Evolutionary conservation across 1,140 invertebrate genomes (phyloP).

Genomic region (Cecropterus lyciades): DNA sequence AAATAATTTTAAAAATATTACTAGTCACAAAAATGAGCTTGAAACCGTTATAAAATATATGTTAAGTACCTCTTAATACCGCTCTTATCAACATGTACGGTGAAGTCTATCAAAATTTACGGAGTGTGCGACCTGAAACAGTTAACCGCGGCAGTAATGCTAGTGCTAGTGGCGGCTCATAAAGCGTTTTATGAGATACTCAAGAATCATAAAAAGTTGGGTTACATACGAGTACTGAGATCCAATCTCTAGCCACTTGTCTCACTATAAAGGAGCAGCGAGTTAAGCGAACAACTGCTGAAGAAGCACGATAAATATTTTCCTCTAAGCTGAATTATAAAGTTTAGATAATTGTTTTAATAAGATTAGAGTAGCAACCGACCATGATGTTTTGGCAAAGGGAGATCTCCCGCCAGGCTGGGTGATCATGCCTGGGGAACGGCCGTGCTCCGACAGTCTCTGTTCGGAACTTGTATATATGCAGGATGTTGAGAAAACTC

Average conservation of each 20-base stretch:
- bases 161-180: slow-evolving; percentile 36
- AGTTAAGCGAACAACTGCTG: background rate
- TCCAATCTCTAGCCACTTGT: slow-evolving; percentile 13
- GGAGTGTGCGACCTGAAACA: slow-evolving; percentile 43
- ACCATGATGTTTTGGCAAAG: too few relatives aligned
- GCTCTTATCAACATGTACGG: slow-evolving; percentile 44
- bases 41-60: too few relatives aligned
- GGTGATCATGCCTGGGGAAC: too few relatives aligned
- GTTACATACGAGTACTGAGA: slow-evolving; percentile 38
- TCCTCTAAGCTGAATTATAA: background rate
- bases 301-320: background rate
- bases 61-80: background rate
- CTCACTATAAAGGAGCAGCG: background rate
- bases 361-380: too few relatives aligned
- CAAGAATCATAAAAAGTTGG: slow-evolving; percentile 46
- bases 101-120: slow-evolving; percentile 45
- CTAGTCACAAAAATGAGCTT: too few relatives aligned
- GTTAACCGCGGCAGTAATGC: slow-evolving; percentile 42
- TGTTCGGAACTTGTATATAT: too few relatives aligned
- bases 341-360: too few relatives aligned
- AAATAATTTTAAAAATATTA: too few relatives aligned
- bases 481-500: too few relatives aligned
- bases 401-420: too few relatives aligned
- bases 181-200: slow-evolving; percentile 46
- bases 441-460: too few relatives aligned